Base-by-base conservation (phyloP, 1,140 invertebrate species). In the Choristoneura fumiferana region DNA sequence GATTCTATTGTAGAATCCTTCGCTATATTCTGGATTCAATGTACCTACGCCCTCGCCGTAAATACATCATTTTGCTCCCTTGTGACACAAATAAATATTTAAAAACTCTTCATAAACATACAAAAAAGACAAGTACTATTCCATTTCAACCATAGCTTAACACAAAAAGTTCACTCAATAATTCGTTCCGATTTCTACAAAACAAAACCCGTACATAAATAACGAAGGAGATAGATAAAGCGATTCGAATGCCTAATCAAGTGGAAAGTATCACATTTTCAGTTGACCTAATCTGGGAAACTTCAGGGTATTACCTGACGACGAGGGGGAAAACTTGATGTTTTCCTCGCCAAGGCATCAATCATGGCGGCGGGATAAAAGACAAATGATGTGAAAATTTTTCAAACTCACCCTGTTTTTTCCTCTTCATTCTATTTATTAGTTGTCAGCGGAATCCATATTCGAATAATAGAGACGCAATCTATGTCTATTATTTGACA, bases 311-410 rank as follows among this genome's bases (percentile, higher is more conserved):
- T 49, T 49, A 49, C 43, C 43, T 49, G 43, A 49, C 43, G 43
- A 49, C 43, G 43, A 12, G 14, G 43, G 22, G 14, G 29, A 45
- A 49, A 49, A 49, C 43, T 49, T 22, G 43, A 49, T 13, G 43
- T 49, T 49, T 45, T 33, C 43, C 43, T 1, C 43, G 5, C 43
- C 43, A 13, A 12, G 22, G 43, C 43, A 49, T 49, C 43, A 49
- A 49, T 49, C 43, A 49, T 49, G 43, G 17, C 8, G 43, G 43
- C 43, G 43, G 43, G 43, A 33, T 49, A 49, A 17, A 17, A 18
- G 43, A 45, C 43, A 49, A 49, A 49, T 49, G 43, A 49, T 49
- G 43, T 49, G 43, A 45, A 22, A 22, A 22, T 49, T 49, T 49
- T 18, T 18, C 18, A 49, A 49, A 17, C 18, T 33, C n/a, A 17